phyloP scores from a whole-genome alignment of 1,140 invertebrate genomes.

The Hyphantria cunea region DNA sequence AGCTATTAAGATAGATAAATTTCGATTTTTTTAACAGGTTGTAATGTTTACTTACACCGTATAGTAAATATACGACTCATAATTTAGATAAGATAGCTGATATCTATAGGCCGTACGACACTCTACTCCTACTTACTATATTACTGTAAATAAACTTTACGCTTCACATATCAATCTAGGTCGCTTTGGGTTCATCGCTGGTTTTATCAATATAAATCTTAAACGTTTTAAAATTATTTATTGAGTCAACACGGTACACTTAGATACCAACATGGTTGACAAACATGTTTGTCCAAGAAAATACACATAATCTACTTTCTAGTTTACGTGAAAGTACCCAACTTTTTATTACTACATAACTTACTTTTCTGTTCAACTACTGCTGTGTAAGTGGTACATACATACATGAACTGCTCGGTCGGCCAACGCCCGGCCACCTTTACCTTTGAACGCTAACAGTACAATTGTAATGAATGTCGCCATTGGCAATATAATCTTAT shows the following conservation, averaged over 20 bases:
- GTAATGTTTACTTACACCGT: slow-evolving; percentile 7
- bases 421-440: no score
- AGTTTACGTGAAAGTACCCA: background rate
- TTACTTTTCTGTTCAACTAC: no score
- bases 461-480: no score
- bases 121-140: slow-evolving; percentile 53
- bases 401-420: no score
- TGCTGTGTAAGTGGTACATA: no score
- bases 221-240: slow-evolving; percentile 41
- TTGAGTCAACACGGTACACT: slow-evolving; percentile 18
- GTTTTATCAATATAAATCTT: slow-evolving; percentile 47
- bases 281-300: slow-evolving; percentile 5
- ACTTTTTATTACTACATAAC: background rate
- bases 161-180: slow-evolving; percentile 53
- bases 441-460: no score
- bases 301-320: background rate
- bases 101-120: slow-evolving; percentile 49
- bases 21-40: slow-evolving; percentile 8
- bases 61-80: slow-evolving; percentile 8
- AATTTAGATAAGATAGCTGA: slow-evolving; percentile 29
- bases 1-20: background rate
- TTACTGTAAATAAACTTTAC: slow-evolving; percentile 36
- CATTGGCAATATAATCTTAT: no score
- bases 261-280: slow-evolving; percentile 6
- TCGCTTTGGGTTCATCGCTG: slow-evolving; percentile 42